These are phyloP conservation scores for Parnassius orleans DNA, from an alignment of 2,888 invertebrate species.

Conservation along the genomic window DNA sequence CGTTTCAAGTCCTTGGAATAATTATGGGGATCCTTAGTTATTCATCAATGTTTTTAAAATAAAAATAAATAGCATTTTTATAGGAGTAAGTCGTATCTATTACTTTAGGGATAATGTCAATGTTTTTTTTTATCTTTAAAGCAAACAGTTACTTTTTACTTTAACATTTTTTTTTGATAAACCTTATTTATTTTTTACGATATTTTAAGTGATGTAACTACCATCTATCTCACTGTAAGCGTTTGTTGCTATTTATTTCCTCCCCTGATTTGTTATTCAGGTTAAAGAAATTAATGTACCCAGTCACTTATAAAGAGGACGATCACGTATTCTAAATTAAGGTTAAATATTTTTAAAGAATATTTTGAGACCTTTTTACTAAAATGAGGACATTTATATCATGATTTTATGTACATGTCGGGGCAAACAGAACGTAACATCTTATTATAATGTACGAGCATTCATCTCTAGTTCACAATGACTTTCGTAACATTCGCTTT, in stretches of 20 bases:
- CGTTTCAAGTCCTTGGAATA: no score
- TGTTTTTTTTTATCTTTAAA: no score
- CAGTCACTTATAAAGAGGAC: background rate
- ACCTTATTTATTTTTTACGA: no score
- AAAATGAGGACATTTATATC: constrained; percentile 25
- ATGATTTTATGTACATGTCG: constrained; percentile 25
- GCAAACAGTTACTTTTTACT: no score
- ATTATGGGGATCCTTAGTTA: no score
- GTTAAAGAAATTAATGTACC: constrained; percentile 3
- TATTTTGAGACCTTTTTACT: constrained; percentile 4
- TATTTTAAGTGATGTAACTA: no score
- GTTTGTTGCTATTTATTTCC: background rate
- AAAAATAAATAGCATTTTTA: no score
- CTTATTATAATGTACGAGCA: constrained; percentile 16
- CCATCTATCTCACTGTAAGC: no score
- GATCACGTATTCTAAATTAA: constrained; percentile 13
- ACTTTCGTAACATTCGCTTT: constrained; percentile 27
- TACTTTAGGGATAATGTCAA: no score
- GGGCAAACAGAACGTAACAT: constrained; percentile 46
- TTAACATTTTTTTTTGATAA: no score
- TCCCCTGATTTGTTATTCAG: constrained; percentile 9
- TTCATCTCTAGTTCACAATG: constrained; percentile 17
- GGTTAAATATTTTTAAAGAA: constrained; percentile 22
- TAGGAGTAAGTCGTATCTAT: no score
- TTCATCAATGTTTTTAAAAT: no score